These are phyloP conservation scores for Prorops nasuta DNA, from an alignment of 1,140 invertebrate genomes.

Conservation along the genomic window DNA sequence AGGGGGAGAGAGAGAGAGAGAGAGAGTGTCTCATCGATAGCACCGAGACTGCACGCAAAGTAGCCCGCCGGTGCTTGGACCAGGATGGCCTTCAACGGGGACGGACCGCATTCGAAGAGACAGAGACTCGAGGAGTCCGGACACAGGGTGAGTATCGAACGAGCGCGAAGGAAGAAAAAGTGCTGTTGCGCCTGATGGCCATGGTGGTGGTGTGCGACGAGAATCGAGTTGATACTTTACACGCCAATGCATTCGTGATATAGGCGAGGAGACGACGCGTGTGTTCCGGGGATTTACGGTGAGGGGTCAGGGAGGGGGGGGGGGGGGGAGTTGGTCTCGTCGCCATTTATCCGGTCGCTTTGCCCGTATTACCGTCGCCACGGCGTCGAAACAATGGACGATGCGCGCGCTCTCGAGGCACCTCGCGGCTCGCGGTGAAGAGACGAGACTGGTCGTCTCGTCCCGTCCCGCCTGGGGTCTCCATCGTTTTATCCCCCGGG, in stretches of 20 bases:
- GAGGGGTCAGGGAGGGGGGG: constrained; percentile 5
- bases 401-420: constrained; percentile 20
- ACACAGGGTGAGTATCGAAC: constrained; percentile 59
- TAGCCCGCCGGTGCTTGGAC: not conserved
- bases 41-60: no score
- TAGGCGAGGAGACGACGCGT: no score
- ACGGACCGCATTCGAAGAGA: constrained; percentile 58
- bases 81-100: constrained; percentile 60
- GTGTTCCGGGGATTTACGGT: no score
- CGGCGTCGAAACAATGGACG: constrained; percentile 21
- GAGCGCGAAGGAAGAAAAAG: no score
- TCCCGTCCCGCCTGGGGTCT: no score
- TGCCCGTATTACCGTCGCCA: constrained; percentile 19
- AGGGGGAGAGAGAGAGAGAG: constrained; percentile 2
- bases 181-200: no score
- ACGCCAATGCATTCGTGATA: no score
- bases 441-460: no score
- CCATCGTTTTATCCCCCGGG: no score
- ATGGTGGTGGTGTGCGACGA: no score
- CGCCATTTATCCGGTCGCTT: constrained; percentile 38
- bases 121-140: constrained; percentile 57
- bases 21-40: no score
- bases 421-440: constrained; percentile 14
- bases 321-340: constrained; percentile 14
- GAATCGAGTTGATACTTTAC: no score